Percentiles rank a stretch among this genome's conserved stretches.
Conservation (phyloP, 2,113 vertebrate species). For the Phrynosoma platyrhinos region DNA sequence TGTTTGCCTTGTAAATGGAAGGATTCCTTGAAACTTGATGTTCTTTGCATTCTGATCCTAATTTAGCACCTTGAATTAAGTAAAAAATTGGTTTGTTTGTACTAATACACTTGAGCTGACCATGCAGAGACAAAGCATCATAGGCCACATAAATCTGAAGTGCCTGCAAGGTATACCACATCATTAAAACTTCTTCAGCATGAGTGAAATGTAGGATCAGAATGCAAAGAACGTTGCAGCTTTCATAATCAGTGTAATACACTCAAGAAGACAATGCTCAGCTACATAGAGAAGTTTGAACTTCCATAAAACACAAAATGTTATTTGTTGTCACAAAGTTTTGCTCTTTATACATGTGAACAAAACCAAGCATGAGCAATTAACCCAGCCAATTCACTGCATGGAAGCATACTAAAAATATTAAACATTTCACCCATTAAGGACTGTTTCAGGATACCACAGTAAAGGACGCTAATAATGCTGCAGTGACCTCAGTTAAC, state of each 20-base stretch:
- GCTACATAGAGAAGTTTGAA: not conserved
- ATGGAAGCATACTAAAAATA: constrained; percentile 7
- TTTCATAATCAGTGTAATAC: not conserved
- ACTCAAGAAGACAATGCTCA: not conserved
- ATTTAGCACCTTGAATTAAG: not conserved
- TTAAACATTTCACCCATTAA: not conserved
- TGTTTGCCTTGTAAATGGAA: not conserved
- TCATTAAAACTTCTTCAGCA: not conserved
- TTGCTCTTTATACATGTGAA: not conserved
- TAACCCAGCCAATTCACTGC: not conserved
- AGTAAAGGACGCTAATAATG: not conserved
- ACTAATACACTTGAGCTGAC: not conserved
- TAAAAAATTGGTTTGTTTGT: not conserved
- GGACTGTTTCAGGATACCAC: not conserved
- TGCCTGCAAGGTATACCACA: not conserved
- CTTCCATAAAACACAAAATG: not conserved
- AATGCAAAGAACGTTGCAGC: not conserved
- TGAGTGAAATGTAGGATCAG: not conserved
- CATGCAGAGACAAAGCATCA: not conserved
- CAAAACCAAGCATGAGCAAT: not conserved
- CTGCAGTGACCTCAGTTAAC: constrained; percentile 4
- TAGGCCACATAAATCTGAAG: too few species aligned
- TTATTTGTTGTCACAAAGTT: not conserved
- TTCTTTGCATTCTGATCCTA: not conserved
- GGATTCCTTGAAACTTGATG: not conserved